A percentile compares a stretch with the other conserved stretches of the same genome.
Conservation (phyloP, 2,888 invertebrate genomes). For the Eristalis tenax region DNA sequence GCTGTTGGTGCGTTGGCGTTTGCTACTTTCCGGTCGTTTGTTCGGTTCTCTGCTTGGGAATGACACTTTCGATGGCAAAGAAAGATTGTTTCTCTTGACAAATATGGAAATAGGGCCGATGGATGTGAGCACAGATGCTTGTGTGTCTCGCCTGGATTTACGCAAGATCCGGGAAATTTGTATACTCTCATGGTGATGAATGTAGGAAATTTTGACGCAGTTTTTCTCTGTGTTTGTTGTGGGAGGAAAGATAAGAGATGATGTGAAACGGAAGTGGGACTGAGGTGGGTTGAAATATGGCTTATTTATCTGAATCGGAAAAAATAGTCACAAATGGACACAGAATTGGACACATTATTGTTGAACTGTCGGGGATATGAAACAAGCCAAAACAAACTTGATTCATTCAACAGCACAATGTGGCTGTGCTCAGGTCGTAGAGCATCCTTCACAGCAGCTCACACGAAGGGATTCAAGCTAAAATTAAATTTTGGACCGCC, state of each 20-base stretch:
- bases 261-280: not conserved
- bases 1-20: constrained; percentile 21
- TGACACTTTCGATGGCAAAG: not conserved
- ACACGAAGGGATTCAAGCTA: too few relatives aligned
- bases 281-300: not conserved
- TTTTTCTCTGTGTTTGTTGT: not conserved
- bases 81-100: not conserved
- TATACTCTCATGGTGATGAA: not conserved
- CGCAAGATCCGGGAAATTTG: constrained; percentile 10
- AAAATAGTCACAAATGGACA: too few relatives aligned
- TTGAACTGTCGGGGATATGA: too few relatives aligned
- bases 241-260: not conserved
- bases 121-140: not conserved
- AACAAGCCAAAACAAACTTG: too few relatives aligned
- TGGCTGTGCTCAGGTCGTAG: too few relatives aligned
- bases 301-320: not conserved
- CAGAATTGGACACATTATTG: too few relatives aligned
- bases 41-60: not conserved
- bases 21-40: constrained; percentile 1
- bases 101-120: constrained; percentile 6
- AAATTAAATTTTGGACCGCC: too few relatives aligned
- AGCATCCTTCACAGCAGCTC: too few relatives aligned
- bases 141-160: not conserved
- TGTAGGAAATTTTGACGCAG: not conserved
- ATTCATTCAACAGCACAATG: too few relatives aligned